Evolutionary conservation across 2,113 vertebrate species (phyloP).

Genomic region (Lycaon pictus): DNA sequence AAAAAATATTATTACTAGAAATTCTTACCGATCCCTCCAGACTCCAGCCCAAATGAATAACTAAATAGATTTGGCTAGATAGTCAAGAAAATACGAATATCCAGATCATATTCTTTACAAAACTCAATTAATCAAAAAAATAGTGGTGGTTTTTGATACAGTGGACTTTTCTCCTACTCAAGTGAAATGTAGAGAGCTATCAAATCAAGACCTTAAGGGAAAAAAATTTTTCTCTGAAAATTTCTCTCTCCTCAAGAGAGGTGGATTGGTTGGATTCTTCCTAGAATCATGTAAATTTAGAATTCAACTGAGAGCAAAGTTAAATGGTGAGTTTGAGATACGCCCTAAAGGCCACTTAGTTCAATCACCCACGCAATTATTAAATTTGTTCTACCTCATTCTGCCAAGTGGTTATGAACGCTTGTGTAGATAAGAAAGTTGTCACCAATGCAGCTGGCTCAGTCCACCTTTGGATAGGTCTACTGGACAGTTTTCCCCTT

Average conservation of each 20-base stretch:
- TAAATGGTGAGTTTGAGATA: not conserved
- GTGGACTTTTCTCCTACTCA: not conserved
- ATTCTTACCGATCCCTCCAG: not conserved
- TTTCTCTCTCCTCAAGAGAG: not conserved
- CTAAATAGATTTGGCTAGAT: not conserved
- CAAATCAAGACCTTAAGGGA: not conserved
- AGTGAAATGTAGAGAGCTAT: not conserved
- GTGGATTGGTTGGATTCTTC: not conserved
- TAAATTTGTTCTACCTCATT: not conserved
- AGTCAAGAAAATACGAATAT: not conserved
- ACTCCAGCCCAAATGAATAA: not conserved
- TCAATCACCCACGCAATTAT: not conserved
- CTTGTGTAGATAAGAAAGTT: not conserved
- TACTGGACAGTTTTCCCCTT: not conserved
- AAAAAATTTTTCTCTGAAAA: not conserved
- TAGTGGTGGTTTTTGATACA: not conserved
- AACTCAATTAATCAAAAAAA: not conserved
- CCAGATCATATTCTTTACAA: not conserved
- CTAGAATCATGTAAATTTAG: not conserved
- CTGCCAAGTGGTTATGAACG: not conserved
- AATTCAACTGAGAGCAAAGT: conserved; percentile 40
- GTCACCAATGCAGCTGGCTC: not conserved
- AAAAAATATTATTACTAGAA: conserved; percentile 53
- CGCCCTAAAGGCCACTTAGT: not conserved
- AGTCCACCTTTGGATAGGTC: not conserved